Base-by-base conservation (phyloP, 1,140 invertebrate genomes). In the Gerris buenoi region DNA sequence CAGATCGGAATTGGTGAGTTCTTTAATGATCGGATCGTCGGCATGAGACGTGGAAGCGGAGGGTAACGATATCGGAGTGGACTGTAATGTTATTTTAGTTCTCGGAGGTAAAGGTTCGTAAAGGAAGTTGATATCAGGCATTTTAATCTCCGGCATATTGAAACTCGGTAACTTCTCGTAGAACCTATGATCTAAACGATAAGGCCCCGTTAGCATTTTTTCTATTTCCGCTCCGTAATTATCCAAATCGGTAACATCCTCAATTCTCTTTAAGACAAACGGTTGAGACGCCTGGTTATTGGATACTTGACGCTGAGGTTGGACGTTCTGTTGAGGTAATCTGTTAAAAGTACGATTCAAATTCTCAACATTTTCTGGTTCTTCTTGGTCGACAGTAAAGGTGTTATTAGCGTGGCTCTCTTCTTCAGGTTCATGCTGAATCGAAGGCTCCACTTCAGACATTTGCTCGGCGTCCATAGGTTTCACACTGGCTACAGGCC, bases 401-500 rank as follows among this genome's bases (percentile, higher is more conserved):
- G 2, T 15, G 3, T 1, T 23, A 61, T 13, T 13, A 25, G 22
- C 22, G 25, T 14, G 13, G 22, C 26, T 27, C 3, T 1, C 27
- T 57, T 58, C 25, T 13, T 1, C 61, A 2, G n/a, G 61, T 25
- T 22, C 67, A 22, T 5, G 33, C 18, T 46, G 33, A 10, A 10
- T 5, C 5, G 33, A 5, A 46, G 33, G 33, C 18, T 18, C 18
- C n/a, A n/a, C n/a, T n/a, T n/a, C 33, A 27, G 66, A 58, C 28
- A 58, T 26, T 25, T 46, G 57, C 57, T 57, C 61, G 27, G 57
- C 46, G 13, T 62, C 61, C 22, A 71, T 70, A 62, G 73, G 73
- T 63, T 72, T 72, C 14, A 74, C 71, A 18, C 67, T 73, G 18
- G 72, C 72, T 22, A 73, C 72, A 29, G 72, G 72, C 23, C 81